Evolutionary conservation across 2,888 invertebrate genomes (phyloP), one percentile per base, ranked within the genome.

Genomic region (Tuta absoluta): DNA sequence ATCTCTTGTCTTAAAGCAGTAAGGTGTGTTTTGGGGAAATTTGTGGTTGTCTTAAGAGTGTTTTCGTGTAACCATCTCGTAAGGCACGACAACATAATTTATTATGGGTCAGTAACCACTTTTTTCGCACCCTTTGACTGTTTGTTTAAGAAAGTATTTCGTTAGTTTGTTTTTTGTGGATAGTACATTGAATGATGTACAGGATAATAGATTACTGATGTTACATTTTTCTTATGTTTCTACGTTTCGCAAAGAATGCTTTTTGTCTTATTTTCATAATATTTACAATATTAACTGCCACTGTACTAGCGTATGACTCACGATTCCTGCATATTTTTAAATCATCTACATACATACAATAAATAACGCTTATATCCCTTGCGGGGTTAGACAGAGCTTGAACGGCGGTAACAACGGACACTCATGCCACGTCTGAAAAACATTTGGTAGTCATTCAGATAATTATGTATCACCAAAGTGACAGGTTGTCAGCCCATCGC

Each of bases 71-170:
- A 78, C 76, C 77, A 75, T 74, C 79, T 79, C 77, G 75, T 76
- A 74, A 75, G 73, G 75, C 76, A 74, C 75, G 81, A 84, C 76
- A 80, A 82, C 75, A 80, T 84, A 82, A 84, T 84, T 85, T 85
- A 85, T 82, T 77, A 80, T 76, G 71, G 81, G 75, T 76, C 72
- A 72, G 76, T 76, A 77, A 78, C 77, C 77, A 79, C 76, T 80
- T 84, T 80, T 80, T 83, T 81, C 76, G 69, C 77, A 78, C 80
- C 77, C 77, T 75, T 78, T 78, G 73, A 73, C 74, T 75, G 78
- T 81, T 81, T 79, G 74, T 78, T 77, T 72, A 67, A 67, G 72
- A 75, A 72, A 75, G 74, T 76, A 73, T 73, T 59, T 64, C 41
- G 57, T 64, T 24, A 51, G 38, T 64, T 66, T 67, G 33, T 70